Evolutionary conservation across 2,797 vertebrate species (phyloP).

Genomic region (Schizothorax lantsangensis): DNA sequence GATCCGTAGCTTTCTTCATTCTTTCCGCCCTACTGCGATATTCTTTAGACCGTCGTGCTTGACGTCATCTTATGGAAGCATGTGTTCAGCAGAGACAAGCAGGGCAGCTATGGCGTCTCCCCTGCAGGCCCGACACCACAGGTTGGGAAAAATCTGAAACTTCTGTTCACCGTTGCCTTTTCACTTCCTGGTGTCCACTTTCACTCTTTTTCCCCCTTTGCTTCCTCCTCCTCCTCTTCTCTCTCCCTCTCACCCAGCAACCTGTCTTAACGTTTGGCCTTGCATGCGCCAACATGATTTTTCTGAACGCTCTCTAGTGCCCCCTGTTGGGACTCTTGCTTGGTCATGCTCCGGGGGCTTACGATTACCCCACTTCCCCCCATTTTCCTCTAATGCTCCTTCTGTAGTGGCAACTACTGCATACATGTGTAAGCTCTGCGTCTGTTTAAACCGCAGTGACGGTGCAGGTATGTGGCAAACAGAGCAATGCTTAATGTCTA

Average conservation of each 20-base stretch:
- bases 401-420: slow-evolving; percentile 48
- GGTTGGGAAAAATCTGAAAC: slow-evolving; percentile 89
- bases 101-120: slow-evolving; percentile 87
- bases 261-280: slow-evolving; percentile 50
- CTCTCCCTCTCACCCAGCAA: slow-evolving; percentile 37
- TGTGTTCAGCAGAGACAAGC: slow-evolving; percentile 98
- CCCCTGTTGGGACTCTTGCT: slow-evolving; percentile 42
- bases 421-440: slow-evolving; percentile 48
- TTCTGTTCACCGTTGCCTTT: slow-evolving; percentile 69
- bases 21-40: slow-evolving; percentile 84
- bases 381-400: slow-evolving; percentile 37
- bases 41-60: slow-evolving; percentile 97
- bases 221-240: slow-evolving; percentile 33
- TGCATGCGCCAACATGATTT: slow-evolving; percentile 65
- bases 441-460: slow-evolving; percentile 20
- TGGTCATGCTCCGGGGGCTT: slow-evolving; percentile 25
- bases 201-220: slow-evolving; percentile 13
- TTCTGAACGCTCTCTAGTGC: slow-evolving; percentile 52
- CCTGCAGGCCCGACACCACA: slow-evolving; percentile 87
- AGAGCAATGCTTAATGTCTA: neutral
- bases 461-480: slow-evolving; percentile 13
- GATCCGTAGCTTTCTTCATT: slow-evolving; percentile 85
- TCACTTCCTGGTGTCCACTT: slow-evolving; percentile 61
- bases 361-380: slow-evolving; percentile 35
- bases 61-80: slow-evolving; percentile 98